Evolutionary conservation across 2,113 vertebrate genomes (phyloP), one percentile per base, ranked within the genome.

Genomic region (Alouatta palliata): DNA sequence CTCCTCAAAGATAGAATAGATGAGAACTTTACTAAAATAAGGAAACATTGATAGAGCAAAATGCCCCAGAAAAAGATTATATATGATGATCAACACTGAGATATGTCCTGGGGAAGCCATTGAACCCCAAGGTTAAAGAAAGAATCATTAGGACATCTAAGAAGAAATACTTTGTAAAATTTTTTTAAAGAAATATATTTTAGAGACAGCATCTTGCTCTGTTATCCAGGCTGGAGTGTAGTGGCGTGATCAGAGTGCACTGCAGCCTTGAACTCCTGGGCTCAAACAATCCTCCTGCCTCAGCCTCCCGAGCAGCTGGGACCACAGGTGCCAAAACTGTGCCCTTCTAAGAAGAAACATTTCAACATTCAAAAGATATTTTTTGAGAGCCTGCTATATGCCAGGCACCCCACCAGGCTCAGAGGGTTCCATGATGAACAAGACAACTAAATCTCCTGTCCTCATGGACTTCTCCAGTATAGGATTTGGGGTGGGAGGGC

Each of bases 11-110:
- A 94, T 58, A 35, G 45, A 77, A 52, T 71, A 92, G 35, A 87
- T 40, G 66, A 79, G 77, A 92, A 54, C 12, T 40, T 94, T 37
- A 64, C 30, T 54, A 77, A 94, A 87, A 88, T 88, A 64, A 92
- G 43, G 32, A 84, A 88, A 88, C 2, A 12, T 14, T 71, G 43
- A 84, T 71, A 84, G 19, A 88, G 76, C 25, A 77, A 70, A 92
- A 80, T 85, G 21, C 76, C 25, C 75, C 75, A 66, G 45, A 27
- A 47, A 64, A 85, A 86, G 68, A 90, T 19, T 9, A 75, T 83
- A 30, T n/a, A 45, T 8, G 13, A 27, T 91, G 56, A 70, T 76
- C 5, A 45, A 54, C 19, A 71, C 14, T 73, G 75, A 89, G 17
- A 8, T 54, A 54, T 73, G 47, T 81, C 5, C 13, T 73, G 25